These are phyloP conservation scores for Zootermopsis nevadensis DNA, from an alignment of 2,888 invertebrate genomes.

Conservation along the genomic window DNA sequence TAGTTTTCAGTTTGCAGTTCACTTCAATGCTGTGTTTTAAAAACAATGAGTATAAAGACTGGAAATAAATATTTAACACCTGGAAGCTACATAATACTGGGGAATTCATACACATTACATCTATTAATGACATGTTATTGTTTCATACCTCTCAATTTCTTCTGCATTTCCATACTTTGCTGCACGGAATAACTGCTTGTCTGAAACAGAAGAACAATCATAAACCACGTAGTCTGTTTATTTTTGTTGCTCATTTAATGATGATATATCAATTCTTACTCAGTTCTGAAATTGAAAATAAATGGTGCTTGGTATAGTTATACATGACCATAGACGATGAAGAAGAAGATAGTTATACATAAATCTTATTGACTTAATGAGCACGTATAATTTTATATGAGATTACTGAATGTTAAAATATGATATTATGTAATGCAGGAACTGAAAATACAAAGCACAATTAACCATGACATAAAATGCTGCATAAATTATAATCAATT, in stretches of 20 bases:
- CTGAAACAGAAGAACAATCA: constrained; percentile 55
- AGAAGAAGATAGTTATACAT: background rate
- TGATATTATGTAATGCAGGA: no score
- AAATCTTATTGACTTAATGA: background rate
- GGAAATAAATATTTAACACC: constrained; percentile 37
- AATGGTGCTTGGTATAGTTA: no score
- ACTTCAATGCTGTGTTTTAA: no score
- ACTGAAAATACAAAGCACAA: no score
- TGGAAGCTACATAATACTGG: background rate
- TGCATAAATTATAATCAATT: no score
- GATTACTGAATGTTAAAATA: no score
- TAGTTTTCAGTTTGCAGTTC: no score
- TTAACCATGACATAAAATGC: no score
- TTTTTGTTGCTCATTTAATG: background rate
- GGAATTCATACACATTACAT: background rate
- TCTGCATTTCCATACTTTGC: constrained; percentile 66
- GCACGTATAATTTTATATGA: background rate
- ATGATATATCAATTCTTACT: no score
- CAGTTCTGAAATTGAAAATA: background rate
- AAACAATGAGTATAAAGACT: no score
- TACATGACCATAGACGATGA: background rate
- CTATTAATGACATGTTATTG: no score
- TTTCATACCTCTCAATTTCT: constrained; percentile 65
- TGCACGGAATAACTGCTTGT: constrained; percentile 66
- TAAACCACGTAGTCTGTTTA: background rate